Percentiles rank a stretch among this genome's conserved stretches.
Conservation (phyloP, 2,888 invertebrate genomes). For the Aethes cnicana region DNA sequence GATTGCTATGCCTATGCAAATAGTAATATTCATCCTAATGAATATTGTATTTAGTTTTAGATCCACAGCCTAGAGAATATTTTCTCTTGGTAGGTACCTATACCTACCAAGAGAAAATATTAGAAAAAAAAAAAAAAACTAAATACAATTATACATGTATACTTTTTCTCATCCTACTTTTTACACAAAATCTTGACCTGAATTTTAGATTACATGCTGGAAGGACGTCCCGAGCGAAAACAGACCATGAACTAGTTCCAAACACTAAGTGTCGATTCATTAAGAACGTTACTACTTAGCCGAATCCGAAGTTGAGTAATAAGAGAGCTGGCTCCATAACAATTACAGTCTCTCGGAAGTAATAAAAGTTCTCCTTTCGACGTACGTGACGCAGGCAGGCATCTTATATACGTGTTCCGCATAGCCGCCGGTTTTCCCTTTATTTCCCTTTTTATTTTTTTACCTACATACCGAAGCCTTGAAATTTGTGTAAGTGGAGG, state of each 20-base stretch:
- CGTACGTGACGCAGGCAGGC: constrained; percentile 71
- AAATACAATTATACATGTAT: too few species aligned
- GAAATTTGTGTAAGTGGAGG: constrained; percentile 31
- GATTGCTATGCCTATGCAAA: too few species aligned
- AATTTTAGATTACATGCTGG: too few species aligned
- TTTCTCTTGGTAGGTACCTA: too few species aligned
- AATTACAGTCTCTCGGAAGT: constrained; percentile 71
- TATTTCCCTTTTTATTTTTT: constrained; percentile 50
- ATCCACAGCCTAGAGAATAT: too few species aligned
- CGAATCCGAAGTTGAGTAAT: constrained; percentile 66
- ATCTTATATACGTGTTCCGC: constrained; percentile 68
- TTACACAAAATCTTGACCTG: too few species aligned
- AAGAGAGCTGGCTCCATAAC: constrained; percentile 69
- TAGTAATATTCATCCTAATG: too few species aligned
- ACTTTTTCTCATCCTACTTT: too few species aligned
- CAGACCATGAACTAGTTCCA: constrained; percentile 24
- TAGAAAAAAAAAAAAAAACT: too few species aligned
- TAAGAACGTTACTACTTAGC: constrained; percentile 49
- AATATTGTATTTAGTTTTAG: too few species aligned
- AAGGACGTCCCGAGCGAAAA: neutral
- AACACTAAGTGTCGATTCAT: constrained; percentile 45
- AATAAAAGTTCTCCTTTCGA: constrained; percentile 75
- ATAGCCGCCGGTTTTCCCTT: constrained; percentile 55
- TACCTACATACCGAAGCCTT: constrained; percentile 39
- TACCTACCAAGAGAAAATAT: too few species aligned